phyloP scores from a whole-genome alignment of 2,797 vertebrate genomes.

The Pelodytes ibericus region DNA sequence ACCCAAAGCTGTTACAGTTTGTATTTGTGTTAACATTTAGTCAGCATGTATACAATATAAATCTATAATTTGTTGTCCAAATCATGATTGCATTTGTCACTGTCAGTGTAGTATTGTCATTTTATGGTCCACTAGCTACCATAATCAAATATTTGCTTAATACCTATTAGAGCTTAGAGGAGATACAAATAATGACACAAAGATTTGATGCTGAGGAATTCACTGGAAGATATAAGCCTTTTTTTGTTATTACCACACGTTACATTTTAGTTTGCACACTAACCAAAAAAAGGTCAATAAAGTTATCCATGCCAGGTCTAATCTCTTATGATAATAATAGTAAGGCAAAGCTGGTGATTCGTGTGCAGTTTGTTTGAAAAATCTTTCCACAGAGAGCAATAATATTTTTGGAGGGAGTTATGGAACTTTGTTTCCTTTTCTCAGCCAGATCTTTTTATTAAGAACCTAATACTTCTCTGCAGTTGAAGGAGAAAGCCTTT shows the following conservation, averaged over 20 bases:
- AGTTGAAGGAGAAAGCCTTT: conserved; percentile 62
- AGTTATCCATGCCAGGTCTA: conserved; percentile 57
- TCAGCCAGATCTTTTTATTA: conserved; percentile 65
- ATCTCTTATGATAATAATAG: conserved; percentile 60
- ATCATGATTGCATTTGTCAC: no score
- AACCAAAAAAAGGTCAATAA: conserved; percentile 57
- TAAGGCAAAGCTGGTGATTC: conserved; percentile 56
- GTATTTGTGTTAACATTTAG: no score
- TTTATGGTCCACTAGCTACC: no score
- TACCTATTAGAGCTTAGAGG: not conserved
- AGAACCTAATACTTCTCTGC: conserved; percentile 63
- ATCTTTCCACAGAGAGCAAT: conserved; percentile 51
- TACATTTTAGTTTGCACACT: conserved; percentile 56
- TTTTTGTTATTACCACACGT: not conserved
- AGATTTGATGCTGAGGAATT: conserved; percentile 1
- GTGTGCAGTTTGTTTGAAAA: conserved; percentile 59
- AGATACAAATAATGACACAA: not conserved
- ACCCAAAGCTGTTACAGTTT: no score
- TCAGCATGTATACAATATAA: no score
- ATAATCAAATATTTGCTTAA: not conserved
- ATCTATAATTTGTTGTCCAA: no score
- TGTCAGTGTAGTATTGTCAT: no score
- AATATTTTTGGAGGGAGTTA: conserved; percentile 34
- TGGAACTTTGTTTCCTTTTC: conserved; percentile 59
- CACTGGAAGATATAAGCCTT: not conserved